Conservation (phyloP, 2,888 invertebrate species). For the Ecliptopera silaceata region DNA sequence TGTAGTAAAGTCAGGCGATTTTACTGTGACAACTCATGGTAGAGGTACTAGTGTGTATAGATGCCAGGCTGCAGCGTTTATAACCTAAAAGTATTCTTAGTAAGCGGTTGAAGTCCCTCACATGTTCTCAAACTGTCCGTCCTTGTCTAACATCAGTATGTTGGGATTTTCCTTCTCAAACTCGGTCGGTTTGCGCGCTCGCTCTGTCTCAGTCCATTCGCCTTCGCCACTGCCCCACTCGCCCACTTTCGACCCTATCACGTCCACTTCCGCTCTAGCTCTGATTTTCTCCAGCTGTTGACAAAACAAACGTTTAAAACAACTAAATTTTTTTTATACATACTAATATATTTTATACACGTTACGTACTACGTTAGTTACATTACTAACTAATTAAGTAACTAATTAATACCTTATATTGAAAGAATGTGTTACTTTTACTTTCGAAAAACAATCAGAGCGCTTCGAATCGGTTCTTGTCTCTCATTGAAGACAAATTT, state of each 20-base stretch:
- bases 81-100: not conserved
- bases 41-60: too few relatives aligned
- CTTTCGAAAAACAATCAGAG: too few relatives aligned
- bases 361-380: too few relatives aligned
- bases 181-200: conserved; percentile 87
- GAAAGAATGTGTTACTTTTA: too few relatives aligned
- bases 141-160: conserved; percentile 88
- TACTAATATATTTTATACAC: too few relatives aligned
- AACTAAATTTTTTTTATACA: too few relatives aligned
- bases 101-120: conserved; percentile 49
- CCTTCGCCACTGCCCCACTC: conserved; percentile 88
- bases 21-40: too few relatives aligned
- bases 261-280: conserved; percentile 86
- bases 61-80: not conserved
- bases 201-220: conserved; percentile 89
- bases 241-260: conserved; percentile 87
- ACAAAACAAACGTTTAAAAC: not conserved
- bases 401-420: too few relatives aligned
- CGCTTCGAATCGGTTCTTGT: too few relatives aligned
- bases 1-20: too few relatives aligned
- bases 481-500: too few relatives aligned
- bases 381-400: too few relatives aligned
- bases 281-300: conserved; percentile 87
- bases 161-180: conserved; percentile 92
- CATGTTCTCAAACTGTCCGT: conserved; percentile 90